Evolutionary conservation across 2,888 invertebrate genomes (phyloP).

Genomic region (Campoplex nolae): DNA sequence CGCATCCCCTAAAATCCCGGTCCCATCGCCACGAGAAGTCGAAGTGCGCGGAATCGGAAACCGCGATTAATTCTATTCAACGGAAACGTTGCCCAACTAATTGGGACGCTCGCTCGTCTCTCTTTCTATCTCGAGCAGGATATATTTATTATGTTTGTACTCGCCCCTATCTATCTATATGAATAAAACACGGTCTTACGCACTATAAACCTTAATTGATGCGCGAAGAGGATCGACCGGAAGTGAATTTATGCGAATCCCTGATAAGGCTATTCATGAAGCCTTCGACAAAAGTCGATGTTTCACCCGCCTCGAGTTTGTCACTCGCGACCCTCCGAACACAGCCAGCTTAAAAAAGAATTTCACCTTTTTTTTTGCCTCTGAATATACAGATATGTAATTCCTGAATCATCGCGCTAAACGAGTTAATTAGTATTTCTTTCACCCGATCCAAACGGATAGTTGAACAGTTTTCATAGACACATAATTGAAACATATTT

Average conservation of each 20-base stretch:
- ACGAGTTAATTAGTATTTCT: neutral
- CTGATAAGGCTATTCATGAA: constrained; percentile 57
- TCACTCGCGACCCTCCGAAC: constrained; percentile 1
- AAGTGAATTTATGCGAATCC: constrained; percentile 62
- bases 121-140: constrained; percentile 52
- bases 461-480: neutral
- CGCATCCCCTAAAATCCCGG: constrained; percentile 38
- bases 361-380: neutral
- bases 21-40: constrained; percentile 57
- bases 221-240: constrained; percentile 31
- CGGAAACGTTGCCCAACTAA: constrained; percentile 66
- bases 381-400: neutral
- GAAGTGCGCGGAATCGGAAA: constrained; percentile 65
- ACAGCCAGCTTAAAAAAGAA: neutral
- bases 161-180: constrained; percentile 28
- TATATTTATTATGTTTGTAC: constrained; percentile 22
- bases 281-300: constrained; percentile 41
- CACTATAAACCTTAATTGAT: constrained; percentile 55
- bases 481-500: neutral
- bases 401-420: neutral
- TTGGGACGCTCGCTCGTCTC: constrained; percentile 51
- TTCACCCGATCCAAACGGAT: neutral
- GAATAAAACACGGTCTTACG: constrained; percentile 30
- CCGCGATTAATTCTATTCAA: constrained; percentile 70
- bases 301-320: neutral